These are phyloP conservation scores for Delia radicum DNA, from an alignment of 1,140 invertebrate genomes.

Conservation along the genomic window DNA sequence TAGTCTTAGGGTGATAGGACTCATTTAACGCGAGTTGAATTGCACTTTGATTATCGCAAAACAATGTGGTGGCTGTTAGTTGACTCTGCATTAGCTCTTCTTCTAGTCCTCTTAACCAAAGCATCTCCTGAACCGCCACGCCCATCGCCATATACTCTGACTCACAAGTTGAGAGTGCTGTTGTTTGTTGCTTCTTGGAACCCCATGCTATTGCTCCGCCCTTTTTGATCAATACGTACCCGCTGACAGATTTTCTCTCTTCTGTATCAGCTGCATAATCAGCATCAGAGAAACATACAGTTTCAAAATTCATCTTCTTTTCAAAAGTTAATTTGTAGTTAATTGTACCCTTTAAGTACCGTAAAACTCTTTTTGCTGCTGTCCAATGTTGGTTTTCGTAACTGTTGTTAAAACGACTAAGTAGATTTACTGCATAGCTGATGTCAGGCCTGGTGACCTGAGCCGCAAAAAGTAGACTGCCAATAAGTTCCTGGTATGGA, in stretches of 20 bases:
- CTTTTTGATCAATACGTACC: slow-evolving; percentile 40
- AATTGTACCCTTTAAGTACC: slow-evolving; percentile 51
- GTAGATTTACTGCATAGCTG: slow-evolving; percentile 40
- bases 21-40: slow-evolving; percentile 33
- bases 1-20: slow-evolving; percentile 30
- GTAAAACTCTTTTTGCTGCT: slow-evolving; percentile 45
- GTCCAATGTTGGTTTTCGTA: slow-evolving; percentile 40
- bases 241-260: slow-evolving; percentile 44
- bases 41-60: slow-evolving; percentile 39
- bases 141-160: slow-evolving; percentile 47
- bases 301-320: not conserved
- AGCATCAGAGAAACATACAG: slow-evolving; percentile 31
- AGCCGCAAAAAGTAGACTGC: slow-evolving; percentile 48
- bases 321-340: slow-evolving; percentile 8
- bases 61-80: not conserved
- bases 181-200: slow-evolving; percentile 42
- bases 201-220: slow-evolving; percentile 39
- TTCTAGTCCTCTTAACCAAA: slow-evolving; percentile 24
- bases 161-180: slow-evolving; percentile 45
- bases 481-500: slow-evolving; percentile 38
- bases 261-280: slow-evolving; percentile 33
- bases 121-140: slow-evolving; percentile 31
- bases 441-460: slow-evolving; percentile 54
- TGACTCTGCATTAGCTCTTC: not conserved
- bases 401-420: slow-evolving; percentile 38